Percentiles rank a stretch among this genome's conserved stretches.
These are phyloP conservation scores for Acridotheres tristis DNA, from an alignment of 2,797 vertebrate species.

Conservation along the genomic window DNA sequence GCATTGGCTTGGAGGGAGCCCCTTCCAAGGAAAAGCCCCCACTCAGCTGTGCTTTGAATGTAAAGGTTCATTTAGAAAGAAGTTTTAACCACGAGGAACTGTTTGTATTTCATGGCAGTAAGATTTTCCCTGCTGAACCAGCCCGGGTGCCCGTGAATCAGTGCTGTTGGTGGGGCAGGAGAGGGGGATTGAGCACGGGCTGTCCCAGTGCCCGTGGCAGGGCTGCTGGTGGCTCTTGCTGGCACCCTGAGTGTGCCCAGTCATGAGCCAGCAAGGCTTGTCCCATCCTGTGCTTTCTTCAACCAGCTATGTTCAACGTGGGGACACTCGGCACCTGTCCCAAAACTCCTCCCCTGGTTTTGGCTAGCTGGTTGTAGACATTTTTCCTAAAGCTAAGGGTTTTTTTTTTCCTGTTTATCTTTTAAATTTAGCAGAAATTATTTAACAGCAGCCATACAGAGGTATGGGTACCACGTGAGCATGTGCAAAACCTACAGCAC, in stretches of 20 bases:
- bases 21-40: neutral
- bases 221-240: neutral
- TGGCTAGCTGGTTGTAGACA: neutral
- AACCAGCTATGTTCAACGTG: neutral
- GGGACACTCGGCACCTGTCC: neutral
- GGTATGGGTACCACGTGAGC: accelerated
- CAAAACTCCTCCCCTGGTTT: neutral
- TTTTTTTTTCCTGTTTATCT: neutral
- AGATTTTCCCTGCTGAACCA: neutral
- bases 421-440: neutral
- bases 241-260: neutral
- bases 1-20: neutral
- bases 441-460: neutral
- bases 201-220: neutral
- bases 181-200: neutral
- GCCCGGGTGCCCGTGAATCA: neutral
- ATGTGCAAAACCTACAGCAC: neutral
- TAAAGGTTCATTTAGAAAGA: neutral
- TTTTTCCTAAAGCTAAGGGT: neutral
- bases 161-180: neutral
- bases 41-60: neutral
- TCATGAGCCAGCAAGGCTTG: neutral
- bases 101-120: neutral
- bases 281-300: neutral
- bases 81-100: neutral